Conservation (phyloP, 2,797 vertebrate genomes). For the Hafferia zeledoni region DNA sequence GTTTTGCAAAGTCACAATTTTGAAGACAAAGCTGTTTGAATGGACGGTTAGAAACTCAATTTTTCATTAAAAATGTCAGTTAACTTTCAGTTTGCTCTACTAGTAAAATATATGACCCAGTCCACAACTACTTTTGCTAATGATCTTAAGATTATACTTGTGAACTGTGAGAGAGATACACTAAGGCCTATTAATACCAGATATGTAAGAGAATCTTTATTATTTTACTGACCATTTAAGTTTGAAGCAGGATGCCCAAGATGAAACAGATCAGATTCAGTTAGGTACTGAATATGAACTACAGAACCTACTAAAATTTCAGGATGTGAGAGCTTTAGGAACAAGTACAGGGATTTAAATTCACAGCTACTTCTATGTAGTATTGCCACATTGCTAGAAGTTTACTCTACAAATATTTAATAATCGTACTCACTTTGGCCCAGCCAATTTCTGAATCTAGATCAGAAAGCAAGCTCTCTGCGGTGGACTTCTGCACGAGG, state of each 20-base stretch:
- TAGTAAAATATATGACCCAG: background rate
- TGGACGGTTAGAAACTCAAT: background rate
- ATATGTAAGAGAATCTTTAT: background rate
- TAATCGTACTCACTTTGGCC: slow-evolving; percentile 86
- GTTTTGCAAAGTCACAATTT: background rate
- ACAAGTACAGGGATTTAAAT: background rate
- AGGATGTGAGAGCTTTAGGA: background rate
- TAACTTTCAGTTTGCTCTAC: background rate
- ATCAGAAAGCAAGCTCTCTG: slow-evolving; percentile 86
- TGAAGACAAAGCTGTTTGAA: background rate
- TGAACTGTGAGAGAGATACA: background rate
- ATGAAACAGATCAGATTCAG: background rate
- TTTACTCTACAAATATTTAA: background rate
- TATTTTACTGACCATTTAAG: background rate
- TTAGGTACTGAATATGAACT: background rate
- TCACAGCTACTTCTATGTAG: background rate
- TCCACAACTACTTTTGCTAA: background rate
- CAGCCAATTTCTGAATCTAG: slow-evolving; percentile 90
- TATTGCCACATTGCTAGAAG: background rate
- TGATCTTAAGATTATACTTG: background rate
- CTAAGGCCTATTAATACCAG: background rate
- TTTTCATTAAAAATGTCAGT: background rate
- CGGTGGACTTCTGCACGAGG: slow-evolving; percentile 87
- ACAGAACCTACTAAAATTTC: background rate
- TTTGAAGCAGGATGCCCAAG: background rate